Conservation (phyloP, 92 coral and sea anemone genomes). For the Porites divaricata region DNA sequence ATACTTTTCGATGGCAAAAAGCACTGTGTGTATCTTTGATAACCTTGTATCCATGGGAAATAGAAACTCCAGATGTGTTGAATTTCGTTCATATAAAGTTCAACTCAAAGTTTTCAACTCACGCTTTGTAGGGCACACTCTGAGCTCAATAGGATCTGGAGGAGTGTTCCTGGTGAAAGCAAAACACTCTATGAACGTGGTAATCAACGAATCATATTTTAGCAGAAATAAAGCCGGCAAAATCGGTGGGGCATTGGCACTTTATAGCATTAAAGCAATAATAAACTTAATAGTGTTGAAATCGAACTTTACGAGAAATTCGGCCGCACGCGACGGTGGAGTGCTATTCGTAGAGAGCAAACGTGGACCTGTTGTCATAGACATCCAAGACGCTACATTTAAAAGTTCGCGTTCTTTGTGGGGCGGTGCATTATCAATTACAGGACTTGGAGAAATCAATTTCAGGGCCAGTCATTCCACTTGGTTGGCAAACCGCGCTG, state of each 20-base stretch:
- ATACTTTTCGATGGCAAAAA: background rate
- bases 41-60: background rate
- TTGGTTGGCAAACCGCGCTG: background rate
- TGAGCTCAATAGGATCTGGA: background rate
- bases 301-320: slow-evolving; percentile 10
- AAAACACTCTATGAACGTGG: background rate
- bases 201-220: background rate
- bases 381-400: background rate
- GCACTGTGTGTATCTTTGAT: background rate
- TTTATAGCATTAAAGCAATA: background rate
- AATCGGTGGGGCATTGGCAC: slow-evolving; percentile 1
- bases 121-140: background rate
- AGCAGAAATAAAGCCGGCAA: background rate
- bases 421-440: slow-evolving; percentile 6
- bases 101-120: slow-evolving; percentile 2
- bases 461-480: background rate
- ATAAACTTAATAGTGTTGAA: background rate
- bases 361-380: background rate
- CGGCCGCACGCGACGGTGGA: background rate
- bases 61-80: background rate
- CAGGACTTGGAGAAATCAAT: background rate
- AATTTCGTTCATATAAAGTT: background rate
- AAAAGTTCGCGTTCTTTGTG: too few relatives aligned
- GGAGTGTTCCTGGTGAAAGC: background rate
- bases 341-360: background rate